A percentile compares a stretch with the other conserved stretches of the same genome.
These are phyloP conservation scores for Drosophila stalkeri DNA, from an alignment of 2,888 invertebrate species.

Conservation along the genomic window DNA sequence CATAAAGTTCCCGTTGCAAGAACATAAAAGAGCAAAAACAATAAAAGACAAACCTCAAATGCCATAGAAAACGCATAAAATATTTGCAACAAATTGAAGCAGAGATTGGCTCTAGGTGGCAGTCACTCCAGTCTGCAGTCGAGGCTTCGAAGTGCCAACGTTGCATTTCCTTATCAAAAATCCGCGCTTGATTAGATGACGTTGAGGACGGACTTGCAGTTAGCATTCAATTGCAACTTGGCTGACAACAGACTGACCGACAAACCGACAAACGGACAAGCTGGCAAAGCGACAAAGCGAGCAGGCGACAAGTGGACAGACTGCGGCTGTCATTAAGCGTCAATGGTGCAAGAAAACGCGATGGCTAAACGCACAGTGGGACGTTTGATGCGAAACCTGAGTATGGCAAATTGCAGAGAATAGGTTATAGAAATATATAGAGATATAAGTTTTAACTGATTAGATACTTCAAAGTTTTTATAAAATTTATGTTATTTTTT, in stretches of 20 bases:
- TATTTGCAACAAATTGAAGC: conserved; percentile 41
- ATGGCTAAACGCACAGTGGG: conserved; percentile 50
- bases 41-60: conserved; percentile 55
- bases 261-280: conserved; percentile 22
- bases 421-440: neutral
- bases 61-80: conserved; percentile 55
- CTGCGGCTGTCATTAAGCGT: conserved; percentile 58
- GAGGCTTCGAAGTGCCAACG: conserved; percentile 45
- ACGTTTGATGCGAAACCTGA: neutral
- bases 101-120: conserved; percentile 20
- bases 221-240: conserved; percentile 54
- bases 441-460: neutral
- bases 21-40: conserved; percentile 38
- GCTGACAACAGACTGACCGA: conserved; percentile 25
- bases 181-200: conserved; percentile 69
- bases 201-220: conserved; percentile 53
- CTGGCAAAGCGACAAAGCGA: conserved; percentile 26
- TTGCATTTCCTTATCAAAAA: conserved; percentile 72
- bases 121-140: conserved; percentile 2
- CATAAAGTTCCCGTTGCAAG: conserved; percentile 35
- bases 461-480: neutral
- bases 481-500: neutral
- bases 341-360: conserved; percentile 72
- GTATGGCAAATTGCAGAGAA: neutral
- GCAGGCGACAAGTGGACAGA: conserved; percentile 24